Conservation (phyloP, 2,113 vertebrate genomes). For the Notarius lentiginosus region DNA sequence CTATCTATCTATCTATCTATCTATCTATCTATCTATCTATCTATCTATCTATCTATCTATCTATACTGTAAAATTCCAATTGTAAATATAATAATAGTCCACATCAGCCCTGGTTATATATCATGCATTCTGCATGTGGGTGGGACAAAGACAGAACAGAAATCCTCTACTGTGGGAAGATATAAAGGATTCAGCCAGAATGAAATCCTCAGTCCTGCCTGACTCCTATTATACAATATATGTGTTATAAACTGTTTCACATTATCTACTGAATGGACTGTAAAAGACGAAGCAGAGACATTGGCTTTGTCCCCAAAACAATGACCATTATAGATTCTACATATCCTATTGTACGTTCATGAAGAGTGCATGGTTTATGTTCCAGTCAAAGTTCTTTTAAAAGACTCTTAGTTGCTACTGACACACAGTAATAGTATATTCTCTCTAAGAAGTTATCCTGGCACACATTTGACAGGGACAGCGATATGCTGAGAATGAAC, state of each 20-base stretch:
- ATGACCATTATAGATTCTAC: background rate
- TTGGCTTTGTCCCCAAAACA: conserved; percentile 12
- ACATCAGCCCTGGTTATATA: background rate
- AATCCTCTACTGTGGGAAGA: conserved; percentile 24
- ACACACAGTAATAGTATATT: background rate
- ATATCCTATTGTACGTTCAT: background rate
- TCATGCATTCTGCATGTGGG: conserved; percentile 22
- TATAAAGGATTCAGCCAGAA: background rate
- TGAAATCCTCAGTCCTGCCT: conserved; percentile 1
- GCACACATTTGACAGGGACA: background rate
- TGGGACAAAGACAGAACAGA: conserved; percentile 39
- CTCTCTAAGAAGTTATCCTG: background rate
- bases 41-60: no score
- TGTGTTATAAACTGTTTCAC: conserved; percentile 20
- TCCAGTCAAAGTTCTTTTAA: background rate
- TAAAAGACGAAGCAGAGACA: background rate
- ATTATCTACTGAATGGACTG: conserved; percentile 9
- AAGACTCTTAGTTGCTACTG: background rate
- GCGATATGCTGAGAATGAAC: background rate
- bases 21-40: no score
- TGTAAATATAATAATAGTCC: conserved; percentile 2
- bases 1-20: no score
- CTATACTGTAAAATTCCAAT: background rate
- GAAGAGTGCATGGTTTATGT: background rate
- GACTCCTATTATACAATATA: conserved; percentile 22